A percentile compares a stretch with the other conserved stretches of the same genome.
These are phyloP conservation scores for Gasteruption jaculator DNA, from an alignment of 2,888 invertebrate genomes.

Conservation along the genomic window DNA sequence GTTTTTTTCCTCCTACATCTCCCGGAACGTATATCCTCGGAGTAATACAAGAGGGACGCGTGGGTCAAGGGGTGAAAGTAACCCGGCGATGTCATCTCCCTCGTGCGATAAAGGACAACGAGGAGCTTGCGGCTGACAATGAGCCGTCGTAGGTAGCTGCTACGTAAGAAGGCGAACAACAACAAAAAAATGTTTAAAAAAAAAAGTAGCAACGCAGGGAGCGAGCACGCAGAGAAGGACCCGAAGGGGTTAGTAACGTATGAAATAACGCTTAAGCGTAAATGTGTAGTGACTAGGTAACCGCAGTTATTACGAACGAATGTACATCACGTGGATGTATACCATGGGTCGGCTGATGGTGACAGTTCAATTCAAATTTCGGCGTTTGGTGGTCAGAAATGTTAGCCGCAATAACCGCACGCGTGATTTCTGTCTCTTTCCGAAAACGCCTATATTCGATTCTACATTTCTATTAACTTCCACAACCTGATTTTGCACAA, in stretches of 20 bases:
- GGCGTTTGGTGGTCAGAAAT: conserved; percentile 49
- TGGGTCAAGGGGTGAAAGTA: too few relatives aligned
- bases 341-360: conserved; percentile 44
- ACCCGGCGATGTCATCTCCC: too few relatives aligned
- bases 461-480: too few relatives aligned
- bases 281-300: conserved; percentile 35
- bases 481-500: conserved; percentile 16
- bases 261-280: conserved; percentile 36
- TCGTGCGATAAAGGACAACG: not conserved
- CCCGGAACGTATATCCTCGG: not conserved
- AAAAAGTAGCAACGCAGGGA: too few relatives aligned
- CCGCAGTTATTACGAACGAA: conserved; percentile 47
- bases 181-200: not conserved
- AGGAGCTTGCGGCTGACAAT: not conserved
- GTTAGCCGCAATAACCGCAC: conserved; percentile 48
- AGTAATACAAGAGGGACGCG: not conserved
- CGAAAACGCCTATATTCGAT: too few relatives aligned
- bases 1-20: conserved; percentile 1
- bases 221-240: not conserved
- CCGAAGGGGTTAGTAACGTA: not conserved
- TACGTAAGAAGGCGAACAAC: not conserved
- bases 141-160: not conserved
- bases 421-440: conserved; percentile 48
- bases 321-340: conserved; percentile 37
- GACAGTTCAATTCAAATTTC: conserved; percentile 52